Conservation (phyloP, 2,888 invertebrate species). For the Seira musarum region DNA sequence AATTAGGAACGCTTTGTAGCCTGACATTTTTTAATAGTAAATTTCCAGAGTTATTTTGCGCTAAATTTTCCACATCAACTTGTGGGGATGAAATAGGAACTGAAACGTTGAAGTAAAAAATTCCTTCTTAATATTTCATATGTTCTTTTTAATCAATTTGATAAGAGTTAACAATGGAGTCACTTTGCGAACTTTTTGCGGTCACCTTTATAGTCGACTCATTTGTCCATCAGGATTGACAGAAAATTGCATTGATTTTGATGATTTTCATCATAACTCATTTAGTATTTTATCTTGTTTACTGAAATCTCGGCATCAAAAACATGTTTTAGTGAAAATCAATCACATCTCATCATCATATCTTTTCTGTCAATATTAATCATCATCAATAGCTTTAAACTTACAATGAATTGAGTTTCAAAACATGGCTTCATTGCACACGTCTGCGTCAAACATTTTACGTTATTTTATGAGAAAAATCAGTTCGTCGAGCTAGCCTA, state of each 20-base stretch:
- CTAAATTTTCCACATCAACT: neutral
- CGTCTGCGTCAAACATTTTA: too few species aligned
- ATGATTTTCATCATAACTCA: too few species aligned
- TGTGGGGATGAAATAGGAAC: neutral
- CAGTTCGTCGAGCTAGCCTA: too few species aligned
- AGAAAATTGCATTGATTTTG: neutral
- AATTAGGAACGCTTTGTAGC: neutral
- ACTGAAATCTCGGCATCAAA: neutral
- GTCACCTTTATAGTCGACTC: neutral
- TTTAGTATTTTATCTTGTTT: neutral
- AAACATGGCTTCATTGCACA: too few species aligned
- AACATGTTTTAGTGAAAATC: too few species aligned
- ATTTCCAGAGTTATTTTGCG: neutral
- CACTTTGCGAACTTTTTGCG: neutral
- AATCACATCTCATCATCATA: too few species aligned
- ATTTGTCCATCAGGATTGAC: too few species aligned
- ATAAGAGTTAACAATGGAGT: neutral
- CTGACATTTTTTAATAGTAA: neutral
- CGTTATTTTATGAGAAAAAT: too few species aligned
- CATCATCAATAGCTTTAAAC: too few species aligned
- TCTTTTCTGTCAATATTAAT: too few species aligned
- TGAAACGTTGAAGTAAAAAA: neutral
- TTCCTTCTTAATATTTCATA: neutral
- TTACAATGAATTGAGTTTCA: too few species aligned
- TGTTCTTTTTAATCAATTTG: neutral